Conservation (phyloP, 2,888 invertebrate genomes). For the Nephrocerus scutellatus region DNA sequence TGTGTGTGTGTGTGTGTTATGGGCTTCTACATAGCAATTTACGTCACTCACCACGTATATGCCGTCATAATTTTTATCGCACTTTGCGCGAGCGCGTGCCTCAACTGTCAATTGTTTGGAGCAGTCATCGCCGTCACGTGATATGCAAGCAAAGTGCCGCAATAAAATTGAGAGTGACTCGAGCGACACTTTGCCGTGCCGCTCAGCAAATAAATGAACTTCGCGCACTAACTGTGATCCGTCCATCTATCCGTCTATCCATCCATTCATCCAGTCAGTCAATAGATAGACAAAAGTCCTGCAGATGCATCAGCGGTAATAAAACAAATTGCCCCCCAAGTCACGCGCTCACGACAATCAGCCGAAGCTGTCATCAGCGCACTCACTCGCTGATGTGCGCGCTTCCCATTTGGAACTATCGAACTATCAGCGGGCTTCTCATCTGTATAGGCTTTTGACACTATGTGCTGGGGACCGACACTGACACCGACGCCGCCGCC, state of each 20-base stretch:
- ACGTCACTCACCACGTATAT: neutral
- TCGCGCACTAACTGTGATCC: too few relatives aligned
- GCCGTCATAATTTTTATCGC: constrained; percentile 5
- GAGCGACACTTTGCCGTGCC: constrained; percentile 3
- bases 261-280: neutral
- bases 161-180: constrained; percentile 3
- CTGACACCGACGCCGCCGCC: constrained; percentile 3
- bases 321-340: too few relatives aligned
- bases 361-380: too few relatives aligned
- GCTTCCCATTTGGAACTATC: constrained; percentile 3
- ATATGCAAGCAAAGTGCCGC: neutral
- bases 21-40: too few relatives aligned
- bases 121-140: neutral
- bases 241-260: neutral
- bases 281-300: neutral
- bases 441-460: constrained; percentile 4
- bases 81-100: neutral
- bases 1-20: too few relatives aligned
- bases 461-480: too few relatives aligned
- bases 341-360: too few relatives aligned
- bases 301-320: neutral
- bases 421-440: neutral
- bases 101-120: neutral
- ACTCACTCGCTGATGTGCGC: constrained; percentile 2
- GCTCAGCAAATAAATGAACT: too few relatives aligned